These are phyloP conservation scores for Myanophis thanlyinensis DNA, from an alignment of 2,113 vertebrate genomes.

Conservation along the genomic window DNA sequence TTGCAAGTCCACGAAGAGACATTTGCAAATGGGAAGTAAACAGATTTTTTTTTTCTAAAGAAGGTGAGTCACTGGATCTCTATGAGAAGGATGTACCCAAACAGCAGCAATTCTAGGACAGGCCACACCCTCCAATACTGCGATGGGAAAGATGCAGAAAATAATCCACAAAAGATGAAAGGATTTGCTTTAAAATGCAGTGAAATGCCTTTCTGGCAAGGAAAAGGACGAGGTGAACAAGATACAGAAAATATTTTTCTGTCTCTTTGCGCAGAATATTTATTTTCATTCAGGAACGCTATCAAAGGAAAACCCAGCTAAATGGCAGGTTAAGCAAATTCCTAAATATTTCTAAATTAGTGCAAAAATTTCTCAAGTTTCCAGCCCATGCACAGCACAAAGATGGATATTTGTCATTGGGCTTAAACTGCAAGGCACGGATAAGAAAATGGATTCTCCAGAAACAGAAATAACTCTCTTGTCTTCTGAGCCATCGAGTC, in stretches of 20 bases:
- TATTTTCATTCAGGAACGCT: not conserved
- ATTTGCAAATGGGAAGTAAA: constrained; percentile 57
- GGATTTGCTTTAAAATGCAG: not conserved
- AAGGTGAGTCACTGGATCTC: constrained; percentile 54
- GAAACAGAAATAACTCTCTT: not conserved
- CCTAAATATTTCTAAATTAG: not conserved
- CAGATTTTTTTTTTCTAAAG: constrained; percentile 60
- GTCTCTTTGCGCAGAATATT: not conserved
- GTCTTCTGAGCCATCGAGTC: not conserved
- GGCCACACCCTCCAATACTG: constrained; percentile 38
- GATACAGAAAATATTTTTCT: too few species aligned
- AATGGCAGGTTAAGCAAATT: not conserved
- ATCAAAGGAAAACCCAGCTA: not conserved
- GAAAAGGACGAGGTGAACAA: not conserved
- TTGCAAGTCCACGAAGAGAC: constrained; percentile 43
- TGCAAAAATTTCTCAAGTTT: not conserved
- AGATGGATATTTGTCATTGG: not conserved
- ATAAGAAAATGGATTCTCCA: too few species aligned
- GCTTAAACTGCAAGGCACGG: not conserved
- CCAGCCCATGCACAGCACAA: too few species aligned
- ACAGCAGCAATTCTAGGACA: constrained; percentile 44
- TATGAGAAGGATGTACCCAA: constrained; percentile 41
- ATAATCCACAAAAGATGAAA: constrained; percentile 28
- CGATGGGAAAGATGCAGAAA: constrained; percentile 17
- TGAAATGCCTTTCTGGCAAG: not conserved